Conservation (phyloP, 2,113 vertebrate genomes). For the Ia io region DNA sequence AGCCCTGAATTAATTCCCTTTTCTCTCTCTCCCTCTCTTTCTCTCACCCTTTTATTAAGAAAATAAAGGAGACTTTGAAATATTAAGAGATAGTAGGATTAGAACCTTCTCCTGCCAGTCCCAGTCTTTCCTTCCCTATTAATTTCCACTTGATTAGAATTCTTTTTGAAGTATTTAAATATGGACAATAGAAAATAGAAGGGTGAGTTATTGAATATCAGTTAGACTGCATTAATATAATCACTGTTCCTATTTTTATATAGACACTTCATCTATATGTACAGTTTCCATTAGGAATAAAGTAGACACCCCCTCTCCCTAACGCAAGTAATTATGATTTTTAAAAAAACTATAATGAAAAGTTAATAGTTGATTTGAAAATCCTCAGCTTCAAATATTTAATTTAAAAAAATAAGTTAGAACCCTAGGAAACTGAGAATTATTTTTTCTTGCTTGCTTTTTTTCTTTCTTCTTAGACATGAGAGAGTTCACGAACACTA, state of each 20-base stretch:
- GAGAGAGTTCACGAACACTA: constrained; percentile 56
- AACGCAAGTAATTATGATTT: constrained; percentile 88
- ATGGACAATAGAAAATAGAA: constrained; percentile 98
- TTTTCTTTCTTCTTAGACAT: constrained; percentile 2
- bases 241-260: constrained; percentile 88
- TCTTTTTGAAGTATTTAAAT: constrained; percentile 99
- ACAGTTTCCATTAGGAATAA: constrained; percentile 87
- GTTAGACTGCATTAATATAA: constrained; percentile 99
- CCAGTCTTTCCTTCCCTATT: constrained; percentile 96
- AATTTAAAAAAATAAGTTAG: constrained; percentile 80
- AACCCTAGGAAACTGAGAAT: constrained; percentile 79
- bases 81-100: constrained; percentile 99
- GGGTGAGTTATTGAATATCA: constrained; percentile 99
- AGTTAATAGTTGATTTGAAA: constrained; percentile 87
- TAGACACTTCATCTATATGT: constrained; percentile 88
- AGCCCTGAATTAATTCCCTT: constrained; percentile 98
- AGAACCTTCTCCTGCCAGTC: constrained; percentile 96
- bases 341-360: constrained; percentile 80
- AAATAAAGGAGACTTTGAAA: constrained; percentile 99
- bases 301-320: constrained; percentile 83
- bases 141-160: constrained; percentile 99
- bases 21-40: constrained; percentile 80
- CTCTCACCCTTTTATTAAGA: constrained; percentile 91
- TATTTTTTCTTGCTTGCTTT: constrained; percentile 6
- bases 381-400: constrained; percentile 84